These are phyloP conservation scores for Phylloscopus trochiloides DNA, from an alignment of 2,113 vertebrate genomes.

Conservation along the genomic window DNA sequence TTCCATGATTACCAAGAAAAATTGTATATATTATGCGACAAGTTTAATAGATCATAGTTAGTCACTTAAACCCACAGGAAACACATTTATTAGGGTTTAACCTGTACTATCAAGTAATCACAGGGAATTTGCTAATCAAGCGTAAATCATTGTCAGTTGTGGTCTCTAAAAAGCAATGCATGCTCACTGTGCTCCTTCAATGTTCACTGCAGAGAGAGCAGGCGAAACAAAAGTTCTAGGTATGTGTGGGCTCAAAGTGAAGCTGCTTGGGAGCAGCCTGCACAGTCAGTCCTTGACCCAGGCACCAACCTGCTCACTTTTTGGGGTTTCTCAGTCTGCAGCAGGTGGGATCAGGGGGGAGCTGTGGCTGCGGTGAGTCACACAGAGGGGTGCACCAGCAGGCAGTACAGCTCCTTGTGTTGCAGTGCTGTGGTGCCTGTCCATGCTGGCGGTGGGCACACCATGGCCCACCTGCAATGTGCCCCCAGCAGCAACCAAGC, in stretches of 20 bases:
- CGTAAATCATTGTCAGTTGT: conserved; percentile 58
- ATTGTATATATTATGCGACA: no score
- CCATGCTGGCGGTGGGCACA: accelerated
- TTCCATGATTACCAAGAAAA: neutral
- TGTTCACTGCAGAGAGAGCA: neutral
- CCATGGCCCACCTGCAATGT: neutral
- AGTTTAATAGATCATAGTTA: conserved; percentile 45
- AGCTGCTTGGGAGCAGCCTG: neutral
- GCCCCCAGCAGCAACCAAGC: neutral
- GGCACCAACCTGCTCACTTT: neutral
- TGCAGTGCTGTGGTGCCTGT: neutral
- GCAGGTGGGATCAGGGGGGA: neutral
- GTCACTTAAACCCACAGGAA: conserved; percentile 60
- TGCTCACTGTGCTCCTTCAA: neutral
- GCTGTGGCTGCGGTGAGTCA: neutral
- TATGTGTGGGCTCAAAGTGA: neutral
- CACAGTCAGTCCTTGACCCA: neutral
- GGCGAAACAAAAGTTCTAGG: neutral
- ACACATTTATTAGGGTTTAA: conserved; percentile 60
- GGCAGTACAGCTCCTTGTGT: neutral
- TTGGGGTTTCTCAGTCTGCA: neutral
- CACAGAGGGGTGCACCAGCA: accelerated
- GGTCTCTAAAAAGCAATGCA: neutral
- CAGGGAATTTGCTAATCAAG: conserved; percentile 46
- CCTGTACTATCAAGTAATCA: conserved; percentile 59